Base-by-base conservation (phyloP, 1,140 invertebrate genomes). In the Aphaenogaster floridana region DNA sequence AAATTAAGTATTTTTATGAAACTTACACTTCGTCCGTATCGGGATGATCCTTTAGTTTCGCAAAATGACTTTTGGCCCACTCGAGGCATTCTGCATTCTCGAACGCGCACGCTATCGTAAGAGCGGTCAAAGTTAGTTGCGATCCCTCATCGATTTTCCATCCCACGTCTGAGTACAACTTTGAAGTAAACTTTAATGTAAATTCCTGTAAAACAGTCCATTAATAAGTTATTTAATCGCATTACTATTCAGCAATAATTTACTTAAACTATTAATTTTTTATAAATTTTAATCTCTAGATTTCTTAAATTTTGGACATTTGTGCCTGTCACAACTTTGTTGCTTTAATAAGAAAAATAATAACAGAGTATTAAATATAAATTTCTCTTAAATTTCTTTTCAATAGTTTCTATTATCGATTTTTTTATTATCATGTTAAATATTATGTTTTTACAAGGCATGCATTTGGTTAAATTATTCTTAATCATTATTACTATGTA, bases 41-140 rank as follows among this genome's bases (percentile, higher is more conserved):
- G 8, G 54, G 2, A 17, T 68, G 59, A 13, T 39, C 48, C 34
- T 68, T 86, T 13, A 83, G 21, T 66, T 81, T 85, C 0, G 59
- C 45, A 39, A 88, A 90, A 50, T 57, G 85, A 50, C 68, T 88
- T 34, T 71, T 94, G 0, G 90, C 86, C 94, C 93, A 94, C 3
- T 81, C 88, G 1, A 92, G 48, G n/a, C 94, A 94, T 34, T 91
- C 87, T 0, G 89, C 63, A 68, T 93, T 86, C 34, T 94, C 92
- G 42, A 94, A 94, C 11, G 61, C 54, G 48, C 92, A 94, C 3
- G 93, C 94, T 34, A 93, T 86, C 87, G 95, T 91, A 4, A 96
- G 91, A 0, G 96, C 92, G 45, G 95, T 94, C 77, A 96, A 94
- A 11, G 95, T 94, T 1, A 96, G 89, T 77, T 95, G 94, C 0